These are phyloP conservation scores for Spermophilus dauricus DNA, from an alignment of 2,113 vertebrate species.

Conservation along the genomic window DNA sequence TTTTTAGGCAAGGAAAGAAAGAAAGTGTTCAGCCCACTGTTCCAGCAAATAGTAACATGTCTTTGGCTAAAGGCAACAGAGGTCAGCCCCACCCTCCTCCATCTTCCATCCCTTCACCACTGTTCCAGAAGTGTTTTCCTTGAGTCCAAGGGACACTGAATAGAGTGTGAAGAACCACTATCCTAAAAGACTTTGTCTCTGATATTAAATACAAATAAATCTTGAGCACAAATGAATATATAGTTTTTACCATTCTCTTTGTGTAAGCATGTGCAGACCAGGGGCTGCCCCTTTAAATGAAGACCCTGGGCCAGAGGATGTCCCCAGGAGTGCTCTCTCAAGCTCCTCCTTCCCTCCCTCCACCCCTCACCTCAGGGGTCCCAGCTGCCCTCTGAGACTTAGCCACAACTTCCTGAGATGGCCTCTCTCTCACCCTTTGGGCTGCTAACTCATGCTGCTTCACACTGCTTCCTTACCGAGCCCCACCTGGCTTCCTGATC, in stretches of 20 bases:
- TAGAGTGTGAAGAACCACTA: neutral
- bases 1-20: neutral
- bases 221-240: neutral
- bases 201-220: neutral
- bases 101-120: neutral
- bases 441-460: neutral
- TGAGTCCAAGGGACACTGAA: neutral
- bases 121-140: neutral
- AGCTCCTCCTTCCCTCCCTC: neutral
- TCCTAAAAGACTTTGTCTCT: neutral
- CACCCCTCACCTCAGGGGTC: neutral
- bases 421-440: neutral
- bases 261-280: neutral
- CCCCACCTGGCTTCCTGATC: neutral
- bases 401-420: neutral
- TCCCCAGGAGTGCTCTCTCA: neutral
- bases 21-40: neutral
- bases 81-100: neutral
- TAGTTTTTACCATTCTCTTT: neutral
- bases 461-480: neutral
- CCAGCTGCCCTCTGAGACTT: neutral
- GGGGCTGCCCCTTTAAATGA: neutral
- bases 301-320: too few species aligned
- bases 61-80: neutral
- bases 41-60: neutral